These are phyloP conservation scores for Trididemnum miniatum DNA, from an alignment of 23 tunicate genomes.

Conservation along the genomic window DNA sequence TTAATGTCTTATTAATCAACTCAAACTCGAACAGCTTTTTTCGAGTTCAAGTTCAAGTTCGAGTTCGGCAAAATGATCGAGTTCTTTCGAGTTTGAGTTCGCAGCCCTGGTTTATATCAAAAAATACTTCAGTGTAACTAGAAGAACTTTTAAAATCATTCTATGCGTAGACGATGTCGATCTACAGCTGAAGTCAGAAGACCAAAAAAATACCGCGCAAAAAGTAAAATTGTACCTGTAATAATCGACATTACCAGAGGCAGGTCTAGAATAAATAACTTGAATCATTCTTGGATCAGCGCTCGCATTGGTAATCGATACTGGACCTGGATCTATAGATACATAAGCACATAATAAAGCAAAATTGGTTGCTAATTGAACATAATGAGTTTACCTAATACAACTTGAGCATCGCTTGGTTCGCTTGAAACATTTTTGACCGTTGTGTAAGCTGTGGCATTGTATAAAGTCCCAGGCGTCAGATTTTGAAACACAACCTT, in stretches of 20 bases:
- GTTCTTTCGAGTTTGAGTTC: no score
- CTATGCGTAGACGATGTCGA: no score
- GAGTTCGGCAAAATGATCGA: no score
- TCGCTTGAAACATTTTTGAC: slow-evolving; percentile 17
- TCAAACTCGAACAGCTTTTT: no score
- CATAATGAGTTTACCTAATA: neutral
- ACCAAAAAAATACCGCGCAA: no score
- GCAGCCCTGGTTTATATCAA: no score
- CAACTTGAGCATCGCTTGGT: neutral
- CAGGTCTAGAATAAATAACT: slow-evolving; percentile 19
- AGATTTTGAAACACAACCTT: slow-evolving; percentile 31
- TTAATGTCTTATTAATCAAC: no score
- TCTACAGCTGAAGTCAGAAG: no score
- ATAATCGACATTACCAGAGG: slow-evolving; percentile 29
- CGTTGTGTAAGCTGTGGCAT: slow-evolving; percentile 20
- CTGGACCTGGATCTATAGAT: slow-evolving; percentile 40
- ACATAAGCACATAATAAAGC: neutral
- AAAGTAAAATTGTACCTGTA: slow-evolving; percentile 34
- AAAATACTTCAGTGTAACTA: no score
- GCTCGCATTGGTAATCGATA: neutral
- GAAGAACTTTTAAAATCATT: no score
- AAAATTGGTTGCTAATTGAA: neutral
- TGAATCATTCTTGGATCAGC: slow-evolving; percentile 4
- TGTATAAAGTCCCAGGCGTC: slow-evolving; percentile 28
- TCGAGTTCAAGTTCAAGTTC: no score